Evolutionary conservation across 2,888 invertebrate genomes (phyloP).

Genomic region (Latrodectus elegans): DNA sequence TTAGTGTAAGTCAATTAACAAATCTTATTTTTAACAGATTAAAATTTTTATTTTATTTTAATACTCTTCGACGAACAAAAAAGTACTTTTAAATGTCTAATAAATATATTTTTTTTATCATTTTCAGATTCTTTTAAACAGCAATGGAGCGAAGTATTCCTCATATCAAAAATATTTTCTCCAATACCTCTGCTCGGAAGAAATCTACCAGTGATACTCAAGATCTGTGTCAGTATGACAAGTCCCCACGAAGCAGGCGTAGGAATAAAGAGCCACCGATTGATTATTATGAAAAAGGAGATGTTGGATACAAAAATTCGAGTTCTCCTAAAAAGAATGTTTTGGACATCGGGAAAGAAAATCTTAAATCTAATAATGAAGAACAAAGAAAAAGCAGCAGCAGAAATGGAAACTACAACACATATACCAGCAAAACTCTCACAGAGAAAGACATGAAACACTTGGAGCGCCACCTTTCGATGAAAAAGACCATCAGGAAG

Average conservation of each 20-base stretch:
- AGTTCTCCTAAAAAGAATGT: conserved; percentile 25
- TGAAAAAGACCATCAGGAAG: conserved; percentile 90
- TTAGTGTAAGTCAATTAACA: too few species aligned
- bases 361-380: conserved; percentile 14
- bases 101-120: too few species aligned
- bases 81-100: too few species aligned
- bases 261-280: conserved; percentile 13
- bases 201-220: conserved; percentile 60
- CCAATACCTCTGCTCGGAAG: conserved; percentile 46
- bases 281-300: conserved; percentile 33
- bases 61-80: too few species aligned
- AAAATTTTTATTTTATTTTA: too few species aligned
- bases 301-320: neutral
- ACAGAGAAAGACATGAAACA: conserved; percentile 79
- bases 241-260: conserved; percentile 56
- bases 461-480: conserved; percentile 86
- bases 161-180: conserved; percentile 64
- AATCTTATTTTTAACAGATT: too few species aligned
- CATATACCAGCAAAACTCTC: conserved; percentile 66
- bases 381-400: conserved; percentile 1
- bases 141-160: conserved; percentile 67
- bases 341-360: conserved; percentile 19
- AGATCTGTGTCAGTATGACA: conserved; percentile 66
- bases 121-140: too few species aligned
- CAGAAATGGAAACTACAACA: conserved; percentile 49